Percentiles rank a stretch among this genome's conserved stretches.
These are phyloP conservation scores for Thalassophryne amazonica DNA, from an alignment of 2,797 vertebrate genomes.

Conservation along the genomic window DNA sequence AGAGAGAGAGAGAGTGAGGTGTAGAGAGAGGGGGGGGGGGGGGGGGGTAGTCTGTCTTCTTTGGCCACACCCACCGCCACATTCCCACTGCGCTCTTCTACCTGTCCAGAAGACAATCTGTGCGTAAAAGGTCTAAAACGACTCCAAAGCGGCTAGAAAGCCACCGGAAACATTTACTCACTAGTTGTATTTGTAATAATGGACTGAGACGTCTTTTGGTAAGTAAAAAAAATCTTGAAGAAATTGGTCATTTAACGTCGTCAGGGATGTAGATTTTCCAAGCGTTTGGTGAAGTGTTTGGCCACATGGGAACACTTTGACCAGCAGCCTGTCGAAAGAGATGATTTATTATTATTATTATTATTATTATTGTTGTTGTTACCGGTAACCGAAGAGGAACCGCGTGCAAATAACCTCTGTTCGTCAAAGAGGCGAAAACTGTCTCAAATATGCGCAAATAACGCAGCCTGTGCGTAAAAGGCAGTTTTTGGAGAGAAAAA, in stretches of 20 bases:
- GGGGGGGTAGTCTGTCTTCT: constrained; percentile 9
- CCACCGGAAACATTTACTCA: fast-evolving
- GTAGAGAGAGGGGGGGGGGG: background rate
- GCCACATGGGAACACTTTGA: too few relatives aligned
- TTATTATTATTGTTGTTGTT: background rate
- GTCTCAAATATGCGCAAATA: background rate
- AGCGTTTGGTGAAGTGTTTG: too few relatives aligned
- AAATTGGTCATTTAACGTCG: background rate
- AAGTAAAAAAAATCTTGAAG: constrained; percentile 9
- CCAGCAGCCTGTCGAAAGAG: too few relatives aligned
- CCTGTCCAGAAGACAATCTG: constrained; percentile 31
- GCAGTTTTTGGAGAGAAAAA: background rate
- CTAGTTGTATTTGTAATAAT: background rate
- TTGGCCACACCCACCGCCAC: constrained; percentile 66
- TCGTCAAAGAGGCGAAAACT: fast-evolving
- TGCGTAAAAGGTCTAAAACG: constrained; percentile 18
- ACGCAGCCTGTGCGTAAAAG: constrained; percentile 30
- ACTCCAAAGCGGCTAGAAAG: background rate
- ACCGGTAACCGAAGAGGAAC: fast-evolving
- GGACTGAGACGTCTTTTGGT: constrained; percentile 46
- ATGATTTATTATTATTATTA: too few relatives aligned
- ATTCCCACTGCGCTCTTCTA: constrained; percentile 43
- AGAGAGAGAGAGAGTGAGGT: background rate
- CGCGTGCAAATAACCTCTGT: too few relatives aligned
- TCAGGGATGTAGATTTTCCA: background rate